phyloP scores from a whole-genome alignment of 2,113 vertebrate genomes.

The Gallinago media region DNA sequence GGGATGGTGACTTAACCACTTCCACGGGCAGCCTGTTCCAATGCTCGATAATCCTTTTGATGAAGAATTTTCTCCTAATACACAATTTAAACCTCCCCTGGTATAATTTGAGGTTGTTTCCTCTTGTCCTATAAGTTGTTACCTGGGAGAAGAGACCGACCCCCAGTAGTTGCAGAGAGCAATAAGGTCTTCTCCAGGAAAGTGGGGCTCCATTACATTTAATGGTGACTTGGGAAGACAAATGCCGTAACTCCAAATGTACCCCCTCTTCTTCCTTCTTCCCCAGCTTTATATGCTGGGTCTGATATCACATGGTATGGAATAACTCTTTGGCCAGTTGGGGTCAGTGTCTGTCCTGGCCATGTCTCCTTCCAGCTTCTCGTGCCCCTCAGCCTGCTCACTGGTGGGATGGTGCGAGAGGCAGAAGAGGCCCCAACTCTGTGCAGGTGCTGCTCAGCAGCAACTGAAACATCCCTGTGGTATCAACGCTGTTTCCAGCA shows the following conservation, averaged over 20 bases:
- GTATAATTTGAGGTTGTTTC: not conserved
- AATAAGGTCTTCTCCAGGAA: not conserved
- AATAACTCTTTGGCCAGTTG: not conserved
- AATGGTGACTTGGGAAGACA: not conserved
- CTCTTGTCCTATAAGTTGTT: not conserved
- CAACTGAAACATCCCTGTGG: not conserved
- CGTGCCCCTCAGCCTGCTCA: not conserved
- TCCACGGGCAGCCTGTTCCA: not conserved
- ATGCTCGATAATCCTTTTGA: not conserved
- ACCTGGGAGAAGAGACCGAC: not conserved
- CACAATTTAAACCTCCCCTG: not conserved
- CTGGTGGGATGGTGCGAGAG: not conserved
- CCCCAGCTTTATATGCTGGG: not conserved
- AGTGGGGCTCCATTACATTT: not conserved
- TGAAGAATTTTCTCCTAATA: not conserved
- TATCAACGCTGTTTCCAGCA: not conserved
- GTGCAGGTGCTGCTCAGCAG: not conserved
- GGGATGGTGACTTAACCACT: not conserved
- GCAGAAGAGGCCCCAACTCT: not conserved
- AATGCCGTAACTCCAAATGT: not conserved
- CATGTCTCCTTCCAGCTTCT: not conserved
- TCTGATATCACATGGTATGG: not conserved
- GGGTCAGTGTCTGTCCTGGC: not conserved
- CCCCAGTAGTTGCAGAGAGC: not conserved
- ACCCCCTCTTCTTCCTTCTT: not conserved